Base-by-base conservation (phyloP, 2,888 invertebrate genomes). In the Agrotis puta region DNA sequence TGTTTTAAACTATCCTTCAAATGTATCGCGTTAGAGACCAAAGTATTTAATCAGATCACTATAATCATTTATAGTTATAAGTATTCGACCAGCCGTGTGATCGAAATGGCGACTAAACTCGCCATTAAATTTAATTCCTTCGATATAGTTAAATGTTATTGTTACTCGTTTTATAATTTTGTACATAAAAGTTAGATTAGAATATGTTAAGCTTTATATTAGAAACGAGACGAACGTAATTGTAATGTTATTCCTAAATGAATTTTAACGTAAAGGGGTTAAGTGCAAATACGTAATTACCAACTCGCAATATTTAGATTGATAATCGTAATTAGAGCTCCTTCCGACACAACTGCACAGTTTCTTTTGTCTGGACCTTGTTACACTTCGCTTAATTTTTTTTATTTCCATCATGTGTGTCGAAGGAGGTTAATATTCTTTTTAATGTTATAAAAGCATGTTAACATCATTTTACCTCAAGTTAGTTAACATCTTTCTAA, bases 91-190 rank as follows among this genome's bases (percentile, higher is more conserved):
- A 59, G 63, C 63, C 53, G 51, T 72, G 74, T 76, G 80, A 82
- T 78, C 68, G 70, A 75, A 64, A 79, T 78, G 77, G 82, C 70
- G 71, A 57, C 18, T 58, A 61, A 62, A 51, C 6, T 58, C 82
- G 79, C 69, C 73, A 70, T 67, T 80, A 53, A 74, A 73, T 80
- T 69, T 47, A 75, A 59, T 75, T 73, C 62, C 50, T 80, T 83
- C 76, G 65, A 72, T 77, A 66, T 84, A 83, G 67, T 82, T 85
- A 70, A 84, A 86, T 84, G 68, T 81, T 85, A 82, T 89, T 90
- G 89, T 90, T 92, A 87, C 83, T 89, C 77, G 87, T 88, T 91
- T 83, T 91, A 77, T 90, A 89, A 82, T 89, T 85, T 88, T 92
- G 91, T 92, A 90, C 84, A 91, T 91, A 90, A 80, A n/a, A 83